Conservation (phyloP, 2,888 invertebrate genomes). For the Pristionchus mayeri region DNA sequence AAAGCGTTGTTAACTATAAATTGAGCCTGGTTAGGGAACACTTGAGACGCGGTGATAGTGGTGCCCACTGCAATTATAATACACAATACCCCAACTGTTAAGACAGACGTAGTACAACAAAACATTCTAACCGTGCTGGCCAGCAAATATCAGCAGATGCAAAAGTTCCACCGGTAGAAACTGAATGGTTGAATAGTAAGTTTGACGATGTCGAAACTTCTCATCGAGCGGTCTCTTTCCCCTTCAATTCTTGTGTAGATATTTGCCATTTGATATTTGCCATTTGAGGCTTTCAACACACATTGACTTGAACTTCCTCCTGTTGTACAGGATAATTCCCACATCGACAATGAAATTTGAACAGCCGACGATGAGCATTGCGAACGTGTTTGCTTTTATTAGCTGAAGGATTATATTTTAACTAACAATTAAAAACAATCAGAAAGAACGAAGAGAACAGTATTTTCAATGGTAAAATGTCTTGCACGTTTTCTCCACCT, state of each 20-base stretch:
- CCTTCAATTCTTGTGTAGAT: not conserved
- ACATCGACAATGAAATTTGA: not conserved
- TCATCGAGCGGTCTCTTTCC: not conserved
- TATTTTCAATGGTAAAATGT: not conserved
- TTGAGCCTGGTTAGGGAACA: not conserved
- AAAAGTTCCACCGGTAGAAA: not conserved
- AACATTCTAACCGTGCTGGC: not conserved
- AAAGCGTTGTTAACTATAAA: not conserved
- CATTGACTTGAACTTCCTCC: slow-evolving; percentile 8
- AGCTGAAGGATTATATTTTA: not conserved
- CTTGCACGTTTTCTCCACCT: not conserved
- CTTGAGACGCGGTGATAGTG: no score
- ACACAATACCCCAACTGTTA: not conserved
- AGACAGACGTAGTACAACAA: no score
- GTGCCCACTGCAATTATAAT: not conserved
- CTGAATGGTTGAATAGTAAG: not conserved
- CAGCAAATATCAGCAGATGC: not conserved
- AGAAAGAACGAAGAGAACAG: not conserved
- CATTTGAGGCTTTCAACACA: not conserved
- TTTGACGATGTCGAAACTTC: slow-evolving; percentile 9
- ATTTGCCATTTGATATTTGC: not conserved
- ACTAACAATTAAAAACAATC: not conserved
- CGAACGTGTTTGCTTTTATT: not conserved
- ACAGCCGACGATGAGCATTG: not conserved
- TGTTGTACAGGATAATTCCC: not conserved